These are phyloP conservation scores for Catocala sponsa DNA, from an alignment of 2,888 invertebrate species.

Conservation along the genomic window DNA sequence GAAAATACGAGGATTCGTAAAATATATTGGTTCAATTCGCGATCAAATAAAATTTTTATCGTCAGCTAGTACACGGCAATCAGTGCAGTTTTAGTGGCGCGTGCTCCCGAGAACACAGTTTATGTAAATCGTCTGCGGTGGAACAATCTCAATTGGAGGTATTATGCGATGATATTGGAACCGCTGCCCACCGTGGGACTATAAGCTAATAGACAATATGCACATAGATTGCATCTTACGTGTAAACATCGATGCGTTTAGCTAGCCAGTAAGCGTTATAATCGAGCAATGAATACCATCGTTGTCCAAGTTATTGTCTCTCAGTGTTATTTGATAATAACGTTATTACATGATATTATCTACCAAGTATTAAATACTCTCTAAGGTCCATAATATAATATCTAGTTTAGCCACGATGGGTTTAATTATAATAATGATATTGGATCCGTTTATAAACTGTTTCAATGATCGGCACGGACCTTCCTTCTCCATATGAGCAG, in stretches of 20 bases:
- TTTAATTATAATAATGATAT: too few species aligned
- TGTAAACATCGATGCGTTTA: constrained; percentile 38
- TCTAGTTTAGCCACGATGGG: too few species aligned
- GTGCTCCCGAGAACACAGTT: constrained; percentile 63
- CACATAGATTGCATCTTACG: constrained; percentile 60
- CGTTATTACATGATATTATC: too few species aligned
- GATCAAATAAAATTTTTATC: constrained; percentile 52
- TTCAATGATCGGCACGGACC: too few species aligned
- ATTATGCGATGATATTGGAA: constrained; percentile 66
- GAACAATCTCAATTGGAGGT: constrained; percentile 66
- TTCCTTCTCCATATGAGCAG: too few species aligned
- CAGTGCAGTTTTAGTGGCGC: constrained; percentile 62
- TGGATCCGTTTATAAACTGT: too few species aligned
- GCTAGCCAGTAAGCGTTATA: constrained; percentile 25
- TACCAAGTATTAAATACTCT: too few species aligned
- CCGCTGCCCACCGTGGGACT: constrained; percentile 42
- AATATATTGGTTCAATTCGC: constrained; percentile 43
- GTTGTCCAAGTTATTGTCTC: background rate
- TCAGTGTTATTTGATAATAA: too few species aligned
- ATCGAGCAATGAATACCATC: constrained; percentile 12
- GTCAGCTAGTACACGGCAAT: constrained; percentile 53
- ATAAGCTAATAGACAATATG: constrained; percentile 57
- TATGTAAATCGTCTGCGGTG: constrained; percentile 68
- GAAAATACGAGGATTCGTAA: constrained; percentile 31
- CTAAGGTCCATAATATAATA: too few species aligned